Base-by-base conservation (phyloP, 2,113 vertebrate species). In the Ammodramus savannarum region DNA sequence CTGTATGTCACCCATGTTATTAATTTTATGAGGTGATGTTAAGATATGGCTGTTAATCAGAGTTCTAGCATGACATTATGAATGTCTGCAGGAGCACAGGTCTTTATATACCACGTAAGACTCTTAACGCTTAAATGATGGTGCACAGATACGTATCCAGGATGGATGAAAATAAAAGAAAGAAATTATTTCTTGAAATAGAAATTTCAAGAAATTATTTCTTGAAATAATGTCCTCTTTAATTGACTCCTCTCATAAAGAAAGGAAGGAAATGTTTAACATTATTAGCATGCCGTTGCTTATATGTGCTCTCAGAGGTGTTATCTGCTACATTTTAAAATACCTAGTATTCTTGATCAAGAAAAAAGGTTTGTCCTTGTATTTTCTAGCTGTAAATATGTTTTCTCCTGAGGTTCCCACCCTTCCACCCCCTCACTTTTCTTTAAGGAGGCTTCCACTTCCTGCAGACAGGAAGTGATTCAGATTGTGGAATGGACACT, bases 1-100 rank as follows among this genome's bases (percentile, higher is more conserved):
- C 65, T 74, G 32, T 74, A 51, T 72, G 49, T 95, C 79, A 86
- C 61, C 48, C 26, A 10, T 46, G 43, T 75, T 67, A 80, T 61
- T 95, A 11, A 93, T 93, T 95, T 96, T 95, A 87, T 95, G 93
- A 91, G 78, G 26, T 54, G 32, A 41, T 87, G 75, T 92, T 92
- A 68, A 72, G 65, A 82, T 74, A 54, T 9, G n/a, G 26, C 27
- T 85, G 54, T 89, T 92, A 89, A 76, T 95, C 73, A 86, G 68
- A 51, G 41, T 71, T 90, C 23, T 85, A 44, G 75, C 67, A 41
- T 2, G 5, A 5, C 79, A 21, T 68, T 79, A 31, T n/a, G 54
- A 32, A 39, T 54, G n/a, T 80, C 71, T 93, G 22, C 26, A 67
- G 87, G 51, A 85, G 11, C 34, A 67, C 13, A 57, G 55, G 46